Conservation (phyloP, 2,888 invertebrate genomes). For the Amblyjoppa fuscipennis region DNA sequence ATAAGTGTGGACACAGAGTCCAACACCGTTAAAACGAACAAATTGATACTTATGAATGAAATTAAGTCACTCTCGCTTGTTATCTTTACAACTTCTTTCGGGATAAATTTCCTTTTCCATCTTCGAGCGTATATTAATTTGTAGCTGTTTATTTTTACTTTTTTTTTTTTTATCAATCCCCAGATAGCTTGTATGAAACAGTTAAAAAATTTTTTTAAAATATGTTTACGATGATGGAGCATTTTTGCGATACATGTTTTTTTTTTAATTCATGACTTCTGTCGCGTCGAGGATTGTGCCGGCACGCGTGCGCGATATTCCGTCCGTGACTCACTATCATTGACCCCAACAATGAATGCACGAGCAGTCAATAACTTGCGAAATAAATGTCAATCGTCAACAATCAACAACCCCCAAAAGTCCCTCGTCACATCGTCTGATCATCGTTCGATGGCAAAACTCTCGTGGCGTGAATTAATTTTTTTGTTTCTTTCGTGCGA, state of each 20-base stretch:
- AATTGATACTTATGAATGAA: not conserved
- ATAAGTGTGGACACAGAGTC: not conserved
- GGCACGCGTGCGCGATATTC: not conserved
- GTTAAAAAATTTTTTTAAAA: not conserved
- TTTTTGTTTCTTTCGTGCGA: not conserved
- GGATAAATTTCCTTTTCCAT: not conserved
- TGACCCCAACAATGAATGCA: slow-evolving; percentile 20
- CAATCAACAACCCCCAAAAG: not conserved
- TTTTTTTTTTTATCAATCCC: not conserved
- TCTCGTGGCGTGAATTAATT: not conserved
- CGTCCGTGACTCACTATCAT: not conserved
- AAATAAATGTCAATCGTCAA: not conserved
- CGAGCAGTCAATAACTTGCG: not conserved
- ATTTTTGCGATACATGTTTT: not conserved
- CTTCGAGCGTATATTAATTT: not conserved
- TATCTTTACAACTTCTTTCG: not conserved
- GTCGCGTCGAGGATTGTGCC: not conserved
- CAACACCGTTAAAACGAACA: not conserved
- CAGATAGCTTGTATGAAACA: not conserved
- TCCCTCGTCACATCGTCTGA: not conserved
- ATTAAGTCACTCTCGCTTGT: not conserved
- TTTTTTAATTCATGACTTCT: not conserved
- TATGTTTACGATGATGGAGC: not conserved
- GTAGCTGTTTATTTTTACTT: not conserved
- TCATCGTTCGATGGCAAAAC: not conserved